phyloP scores from a whole-genome alignment of 2,113 vertebrate species.

The Ahaetulla prasina region DNA sequence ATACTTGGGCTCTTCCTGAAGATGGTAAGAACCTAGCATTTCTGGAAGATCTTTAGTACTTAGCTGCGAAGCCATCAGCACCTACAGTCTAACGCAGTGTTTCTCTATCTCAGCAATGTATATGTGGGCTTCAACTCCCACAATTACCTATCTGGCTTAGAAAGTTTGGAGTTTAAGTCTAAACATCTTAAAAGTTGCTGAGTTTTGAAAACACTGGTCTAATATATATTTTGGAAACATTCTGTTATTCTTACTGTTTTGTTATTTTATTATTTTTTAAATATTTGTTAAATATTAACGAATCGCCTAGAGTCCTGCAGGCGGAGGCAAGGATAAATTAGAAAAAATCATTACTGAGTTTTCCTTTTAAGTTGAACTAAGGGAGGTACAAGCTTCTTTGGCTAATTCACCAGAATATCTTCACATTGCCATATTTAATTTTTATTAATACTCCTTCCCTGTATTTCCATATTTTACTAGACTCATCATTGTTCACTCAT shows the following conservation, averaged over 20 bases:
- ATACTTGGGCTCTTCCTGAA: neutral
- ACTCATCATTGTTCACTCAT: neutral
- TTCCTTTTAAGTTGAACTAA: neutral
- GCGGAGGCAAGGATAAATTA: neutral
- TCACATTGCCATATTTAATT: neutral
- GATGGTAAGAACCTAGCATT: neutral
- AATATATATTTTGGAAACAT: neutral
- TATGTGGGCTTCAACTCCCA: neutral
- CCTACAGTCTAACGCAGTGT: neutral
- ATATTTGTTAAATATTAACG: neutral
- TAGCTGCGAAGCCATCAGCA: neutral
- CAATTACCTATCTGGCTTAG: neutral
- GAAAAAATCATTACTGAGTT: neutral
- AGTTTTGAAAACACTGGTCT: neutral
- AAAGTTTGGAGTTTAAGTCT: neutral
- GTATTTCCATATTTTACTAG: neutral
- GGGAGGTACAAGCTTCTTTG: neutral
- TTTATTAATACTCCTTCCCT: neutral
- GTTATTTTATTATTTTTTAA: neutral
- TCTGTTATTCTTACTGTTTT: neutral
- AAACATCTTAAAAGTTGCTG: neutral
- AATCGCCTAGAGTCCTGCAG: neutral
- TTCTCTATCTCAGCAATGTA: neutral
- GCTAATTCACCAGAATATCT: neutral
- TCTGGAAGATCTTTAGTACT: neutral